phyloP scores from a whole-genome alignment of 2,797 vertebrate genomes.

The Centropyge bicolor region DNA sequence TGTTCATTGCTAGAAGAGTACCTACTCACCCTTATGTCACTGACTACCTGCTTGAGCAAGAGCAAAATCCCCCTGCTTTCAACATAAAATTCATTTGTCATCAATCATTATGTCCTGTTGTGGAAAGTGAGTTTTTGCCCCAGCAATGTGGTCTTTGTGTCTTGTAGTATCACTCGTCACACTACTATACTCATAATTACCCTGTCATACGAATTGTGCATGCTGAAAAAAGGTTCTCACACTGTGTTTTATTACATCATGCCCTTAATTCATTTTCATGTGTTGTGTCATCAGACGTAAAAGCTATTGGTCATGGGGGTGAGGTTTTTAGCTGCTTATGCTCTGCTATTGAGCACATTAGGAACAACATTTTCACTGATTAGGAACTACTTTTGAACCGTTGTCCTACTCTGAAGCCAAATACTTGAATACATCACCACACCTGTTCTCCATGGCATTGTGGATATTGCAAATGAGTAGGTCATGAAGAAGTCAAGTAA shows the following conservation, averaged over 20 bases:
- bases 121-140: not conserved
- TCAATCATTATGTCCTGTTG: conserved; percentile 1
- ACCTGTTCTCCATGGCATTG: not conserved
- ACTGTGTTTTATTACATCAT: not conserved
- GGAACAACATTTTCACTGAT: not conserved
- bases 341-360: not conserved
- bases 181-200: fast-evolving
- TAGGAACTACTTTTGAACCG: not conserved
- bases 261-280: not conserved
- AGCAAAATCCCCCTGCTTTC: conserved; percentile 25
- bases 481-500: not conserved
- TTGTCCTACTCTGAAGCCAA: not conserved
- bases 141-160: not conserved
- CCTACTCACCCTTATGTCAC: not conserved
- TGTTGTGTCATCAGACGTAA: not conserved
- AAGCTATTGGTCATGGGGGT: not conserved
- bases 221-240: not conserved
- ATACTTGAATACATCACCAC: not conserved
- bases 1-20: not conserved
- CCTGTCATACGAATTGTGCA: not conserved
- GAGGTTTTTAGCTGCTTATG: not conserved
- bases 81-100: not conserved
- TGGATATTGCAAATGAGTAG: not conserved
- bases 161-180: not conserved
- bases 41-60: conserved; percentile 20